These are phyloP conservation scores for Parapsyche elsis DNA, from an alignment of 1,140 invertebrate genomes.

Conservation along the genomic window DNA sequence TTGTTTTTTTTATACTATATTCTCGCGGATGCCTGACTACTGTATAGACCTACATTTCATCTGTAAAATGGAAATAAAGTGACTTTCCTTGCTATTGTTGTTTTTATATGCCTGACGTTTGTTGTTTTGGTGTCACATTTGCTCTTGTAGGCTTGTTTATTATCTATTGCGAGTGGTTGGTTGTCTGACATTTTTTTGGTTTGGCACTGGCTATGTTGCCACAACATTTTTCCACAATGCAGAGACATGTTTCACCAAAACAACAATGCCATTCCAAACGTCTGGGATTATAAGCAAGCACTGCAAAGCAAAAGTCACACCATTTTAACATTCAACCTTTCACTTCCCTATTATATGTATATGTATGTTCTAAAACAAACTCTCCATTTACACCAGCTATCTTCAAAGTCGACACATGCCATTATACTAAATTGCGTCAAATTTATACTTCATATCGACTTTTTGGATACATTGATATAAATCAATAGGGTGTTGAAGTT, in stretches of 20 bases:
- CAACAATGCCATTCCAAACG: conserved; percentile 57
- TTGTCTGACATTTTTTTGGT: conserved; percentile 55
- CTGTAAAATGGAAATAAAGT: conserved; percentile 56
- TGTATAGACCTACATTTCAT: conserved; percentile 36
- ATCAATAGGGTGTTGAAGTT: too few relatives aligned
- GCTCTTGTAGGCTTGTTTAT: conserved; percentile 56
- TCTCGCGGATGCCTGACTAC: conserved; percentile 17
- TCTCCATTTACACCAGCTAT: too few relatives aligned
- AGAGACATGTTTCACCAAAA: conserved; percentile 56
- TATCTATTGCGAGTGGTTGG: conserved; percentile 49
- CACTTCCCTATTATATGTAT: not conserved
- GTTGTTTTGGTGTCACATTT: conserved; percentile 66
- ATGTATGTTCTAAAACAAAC: not conserved
- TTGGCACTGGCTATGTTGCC: conserved; percentile 55
- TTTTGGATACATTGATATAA: too few relatives aligned
- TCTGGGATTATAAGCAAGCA: conserved; percentile 57
- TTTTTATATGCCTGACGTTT: conserved; percentile 68
- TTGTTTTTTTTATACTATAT: not conserved
- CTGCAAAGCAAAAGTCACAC: conserved; percentile 52
- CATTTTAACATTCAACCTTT: conserved; percentile 28
- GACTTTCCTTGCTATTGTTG: conserved; percentile 58
- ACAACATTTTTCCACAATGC: conserved; percentile 39
- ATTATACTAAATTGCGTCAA: too few relatives aligned
- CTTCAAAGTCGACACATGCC: too few relatives aligned
- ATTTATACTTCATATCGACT: too few relatives aligned